These are phyloP conservation scores for Papilio glaucus DNA, from an alignment of 1,140 invertebrate species.

Conservation along the genomic window DNA sequence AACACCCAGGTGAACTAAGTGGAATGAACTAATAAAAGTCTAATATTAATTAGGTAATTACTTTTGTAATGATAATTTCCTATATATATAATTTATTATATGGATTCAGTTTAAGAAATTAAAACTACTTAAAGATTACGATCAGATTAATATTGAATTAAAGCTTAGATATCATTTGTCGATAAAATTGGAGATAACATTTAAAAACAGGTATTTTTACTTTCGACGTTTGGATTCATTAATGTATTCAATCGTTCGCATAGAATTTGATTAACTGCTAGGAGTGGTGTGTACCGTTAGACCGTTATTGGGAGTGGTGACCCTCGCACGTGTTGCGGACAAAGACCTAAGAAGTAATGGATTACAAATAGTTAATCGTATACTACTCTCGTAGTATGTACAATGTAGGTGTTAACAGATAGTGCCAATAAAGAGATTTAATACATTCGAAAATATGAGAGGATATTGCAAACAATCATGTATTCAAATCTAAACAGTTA, in stretches of 20 bases:
- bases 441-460: neutral
- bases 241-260: slow-evolving; percentile 31
- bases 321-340: slow-evolving; percentile 67
- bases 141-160: slow-evolving; percentile 29
- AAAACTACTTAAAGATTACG: neutral
- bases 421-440: neutral
- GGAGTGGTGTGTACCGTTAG: slow-evolving; percentile 34
- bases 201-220: slow-evolving; percentile 9
- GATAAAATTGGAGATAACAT: slow-evolving; percentile 4
- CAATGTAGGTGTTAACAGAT: neutral
- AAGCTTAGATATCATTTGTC: neutral
- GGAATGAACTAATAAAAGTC: too few relatives aligned
- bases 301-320: slow-evolving; percentile 68
- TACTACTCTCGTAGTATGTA: neutral
- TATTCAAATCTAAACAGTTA: too few relatives aligned
- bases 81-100: too few relatives aligned
- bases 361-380: slow-evolving; percentile 44
- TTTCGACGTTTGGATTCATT: neutral
- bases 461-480: neutral
- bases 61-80: too few relatives aligned
- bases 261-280: slow-evolving; percentile 51
- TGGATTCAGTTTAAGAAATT: neutral
- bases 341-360: slow-evolving; percentile 61
- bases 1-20: too few relatives aligned
- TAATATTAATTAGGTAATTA: too few relatives aligned